These are phyloP conservation scores for Hermetia illucens DNA, from an alignment of 1,140 invertebrate genomes.

Conservation along the genomic window DNA sequence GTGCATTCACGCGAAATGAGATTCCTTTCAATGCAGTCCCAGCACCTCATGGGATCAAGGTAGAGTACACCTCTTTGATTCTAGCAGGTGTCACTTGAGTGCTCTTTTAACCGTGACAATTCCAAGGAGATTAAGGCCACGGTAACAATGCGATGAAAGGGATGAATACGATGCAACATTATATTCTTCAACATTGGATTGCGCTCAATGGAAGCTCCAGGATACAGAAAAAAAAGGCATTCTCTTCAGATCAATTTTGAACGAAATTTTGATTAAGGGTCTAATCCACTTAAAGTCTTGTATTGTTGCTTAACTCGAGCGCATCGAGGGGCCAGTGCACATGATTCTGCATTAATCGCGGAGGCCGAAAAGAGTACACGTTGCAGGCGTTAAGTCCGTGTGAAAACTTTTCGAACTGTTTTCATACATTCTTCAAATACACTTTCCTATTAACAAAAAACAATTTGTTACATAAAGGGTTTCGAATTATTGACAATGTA, in stretches of 20 bases:
- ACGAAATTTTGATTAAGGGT: not conserved
- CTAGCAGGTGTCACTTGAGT: not conserved
- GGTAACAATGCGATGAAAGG: not conserved
- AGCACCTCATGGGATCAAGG: no score
- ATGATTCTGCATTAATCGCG: not conserved
- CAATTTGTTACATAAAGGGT: not conserved
- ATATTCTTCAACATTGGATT: no score
- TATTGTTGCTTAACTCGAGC: not conserved
- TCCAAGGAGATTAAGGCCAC: not conserved
- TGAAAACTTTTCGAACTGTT: not conserved
- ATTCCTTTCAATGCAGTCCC: no score
- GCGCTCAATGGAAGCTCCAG: not conserved
- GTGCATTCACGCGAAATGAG: no score
- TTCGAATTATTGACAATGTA: no score
- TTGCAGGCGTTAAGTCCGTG: not conserved
- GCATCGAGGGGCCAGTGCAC: not conserved
- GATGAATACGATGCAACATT: not conserved
- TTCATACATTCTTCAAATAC: no score
- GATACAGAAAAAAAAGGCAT: not conserved
- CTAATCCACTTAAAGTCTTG: not conserved
- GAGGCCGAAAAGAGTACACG: no score
- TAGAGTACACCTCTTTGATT: not conserved
- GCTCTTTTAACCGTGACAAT: conserved; percentile 1
- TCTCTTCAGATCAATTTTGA: not conserved
- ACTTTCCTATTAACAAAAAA: not conserved